Percentiles rank a stretch among this genome's conserved stretches.
These are phyloP conservation scores for Nomada goodeniana DNA, from an alignment of 2,888 invertebrate species.

Conservation along the genomic window DNA sequence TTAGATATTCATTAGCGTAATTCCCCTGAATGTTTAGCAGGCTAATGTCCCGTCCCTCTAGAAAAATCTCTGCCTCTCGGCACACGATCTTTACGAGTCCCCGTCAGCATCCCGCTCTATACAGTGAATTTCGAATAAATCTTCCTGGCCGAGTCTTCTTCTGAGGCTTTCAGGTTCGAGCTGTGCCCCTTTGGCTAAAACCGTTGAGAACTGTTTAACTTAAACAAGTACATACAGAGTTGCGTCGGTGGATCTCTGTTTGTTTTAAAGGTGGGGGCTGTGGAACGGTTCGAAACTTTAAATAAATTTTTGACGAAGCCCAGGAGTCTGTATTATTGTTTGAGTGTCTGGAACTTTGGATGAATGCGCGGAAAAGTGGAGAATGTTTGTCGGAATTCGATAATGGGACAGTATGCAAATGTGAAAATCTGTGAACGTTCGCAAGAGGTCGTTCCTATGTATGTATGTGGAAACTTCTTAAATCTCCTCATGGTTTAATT, in stretches of 20 bases:
- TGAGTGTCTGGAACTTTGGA: too few species aligned
- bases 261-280: background rate
- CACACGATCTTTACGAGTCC: slow-evolving; percentile 16
- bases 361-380: background rate
- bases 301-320: background rate
- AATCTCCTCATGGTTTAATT: background rate
- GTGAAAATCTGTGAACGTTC: background rate
- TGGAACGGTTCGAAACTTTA: background rate
- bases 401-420: background rate
- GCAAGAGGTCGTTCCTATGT: background rate
- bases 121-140: slow-evolving; percentile 7
- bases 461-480: background rate
- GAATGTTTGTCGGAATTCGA: background rate
- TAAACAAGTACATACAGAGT: background rate
- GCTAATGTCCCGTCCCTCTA: slow-evolving; percentile 34
- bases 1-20: slow-evolving; percentile 58
- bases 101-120: background rate
- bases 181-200: background rate
- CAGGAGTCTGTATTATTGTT: too few species aligned
- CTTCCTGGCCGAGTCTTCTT: background rate
- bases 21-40: slow-evolving; percentile 46
- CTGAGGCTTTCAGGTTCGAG: background rate
- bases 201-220: background rate
- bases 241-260: background rate
- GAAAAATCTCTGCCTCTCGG: slow-evolving; percentile 35